Conservation (phyloP, 2,888 invertebrate genomes). For the Eupeodes latifasciatus region DNA sequence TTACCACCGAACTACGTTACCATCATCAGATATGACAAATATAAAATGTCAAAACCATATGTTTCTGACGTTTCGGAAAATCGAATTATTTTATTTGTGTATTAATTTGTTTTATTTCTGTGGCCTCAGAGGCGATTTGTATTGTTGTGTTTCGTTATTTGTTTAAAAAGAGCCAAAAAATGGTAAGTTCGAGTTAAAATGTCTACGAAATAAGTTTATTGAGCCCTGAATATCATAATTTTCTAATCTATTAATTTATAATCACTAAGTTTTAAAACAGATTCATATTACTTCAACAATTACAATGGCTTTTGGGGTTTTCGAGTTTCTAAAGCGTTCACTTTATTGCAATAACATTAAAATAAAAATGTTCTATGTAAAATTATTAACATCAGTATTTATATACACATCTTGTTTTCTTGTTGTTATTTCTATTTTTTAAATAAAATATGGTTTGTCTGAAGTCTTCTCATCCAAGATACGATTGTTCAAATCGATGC, state of each 20-base stretch:
- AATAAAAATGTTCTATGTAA: conserved; percentile 47
- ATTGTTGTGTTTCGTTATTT: neutral
- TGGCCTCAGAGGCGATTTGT: neutral
- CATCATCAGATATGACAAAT: neutral
- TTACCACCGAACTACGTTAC: neutral
- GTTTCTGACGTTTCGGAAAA: neutral
- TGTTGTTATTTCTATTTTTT: neutral
- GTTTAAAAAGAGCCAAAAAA: neutral
- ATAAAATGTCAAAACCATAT: conserved; percentile 43
- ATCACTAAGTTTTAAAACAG: neutral
- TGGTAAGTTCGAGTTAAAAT: conserved; percentile 9
- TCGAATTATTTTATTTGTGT: neutral
- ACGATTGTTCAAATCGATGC: conserved; percentile 40
- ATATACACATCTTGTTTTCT: neutral
- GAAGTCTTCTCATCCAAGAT: conserved; percentile 48
- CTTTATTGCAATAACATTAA: conserved; percentile 29
- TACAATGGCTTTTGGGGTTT: conserved; percentile 1
- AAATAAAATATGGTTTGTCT: conserved; percentile 62
- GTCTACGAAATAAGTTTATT: no score
- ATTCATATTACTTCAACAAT: neutral
- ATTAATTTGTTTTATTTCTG: neutral
- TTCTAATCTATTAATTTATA: neutral
- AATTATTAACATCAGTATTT: conserved; percentile 12
- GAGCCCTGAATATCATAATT: no score
- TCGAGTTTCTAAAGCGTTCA: conserved; percentile 45